These are phyloP conservation scores for Notamacropus eugenii DNA, from an alignment of 2,797 vertebrate species.

Conservation along the genomic window DNA sequence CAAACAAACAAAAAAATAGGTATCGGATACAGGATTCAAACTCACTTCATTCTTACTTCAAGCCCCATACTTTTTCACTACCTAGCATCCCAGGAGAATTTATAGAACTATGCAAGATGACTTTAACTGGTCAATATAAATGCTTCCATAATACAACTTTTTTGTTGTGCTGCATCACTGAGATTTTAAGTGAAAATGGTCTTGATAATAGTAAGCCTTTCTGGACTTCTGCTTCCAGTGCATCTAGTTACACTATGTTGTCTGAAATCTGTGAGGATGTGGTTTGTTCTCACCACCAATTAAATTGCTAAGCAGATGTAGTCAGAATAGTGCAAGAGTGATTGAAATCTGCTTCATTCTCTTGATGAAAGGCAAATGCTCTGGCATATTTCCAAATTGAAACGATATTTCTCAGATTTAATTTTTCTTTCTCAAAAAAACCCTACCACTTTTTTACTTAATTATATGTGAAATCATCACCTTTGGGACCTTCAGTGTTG, in stretches of 20 bases:
- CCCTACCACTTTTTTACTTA: background rate
- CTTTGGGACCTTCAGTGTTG: background rate
- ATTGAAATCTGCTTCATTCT: background rate
- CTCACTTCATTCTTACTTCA: background rate
- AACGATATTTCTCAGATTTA: background rate
- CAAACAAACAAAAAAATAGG: background rate
- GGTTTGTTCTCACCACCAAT: background rate
- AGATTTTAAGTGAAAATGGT: background rate
- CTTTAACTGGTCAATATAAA: slow-evolving; percentile 3
- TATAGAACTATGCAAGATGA: background rate
- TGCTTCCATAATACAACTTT: background rate
- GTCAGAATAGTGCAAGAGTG: background rate
- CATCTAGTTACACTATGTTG: background rate
- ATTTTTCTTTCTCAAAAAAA: background rate
- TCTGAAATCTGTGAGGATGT: background rate
- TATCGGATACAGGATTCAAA: background rate
- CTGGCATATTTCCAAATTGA: background rate
- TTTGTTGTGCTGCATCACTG: background rate
- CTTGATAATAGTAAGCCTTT: background rate
- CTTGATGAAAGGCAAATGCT: background rate
- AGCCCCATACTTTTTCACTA: background rate
- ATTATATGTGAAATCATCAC: background rate
- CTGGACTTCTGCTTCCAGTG: background rate
- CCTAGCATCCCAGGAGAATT: background rate
- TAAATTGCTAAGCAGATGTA: background rate